Conservation (phyloP, 2,113 vertebrate genomes). For the Uropsilus gracilis region DNA sequence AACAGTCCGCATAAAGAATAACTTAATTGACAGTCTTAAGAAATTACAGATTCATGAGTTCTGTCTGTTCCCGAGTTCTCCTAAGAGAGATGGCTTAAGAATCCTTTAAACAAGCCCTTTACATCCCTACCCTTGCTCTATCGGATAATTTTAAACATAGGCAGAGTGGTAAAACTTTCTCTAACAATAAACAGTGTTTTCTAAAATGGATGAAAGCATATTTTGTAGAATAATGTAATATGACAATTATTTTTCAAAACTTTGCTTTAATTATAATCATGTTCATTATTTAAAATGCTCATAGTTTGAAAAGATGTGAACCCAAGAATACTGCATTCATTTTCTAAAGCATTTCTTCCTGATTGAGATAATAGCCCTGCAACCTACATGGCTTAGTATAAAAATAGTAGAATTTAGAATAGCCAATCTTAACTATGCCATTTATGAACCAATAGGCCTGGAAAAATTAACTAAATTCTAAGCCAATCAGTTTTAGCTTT, state of each 20-base stretch:
- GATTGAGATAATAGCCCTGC: neutral
- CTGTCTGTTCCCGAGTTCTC: neutral
- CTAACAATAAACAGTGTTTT: neutral
- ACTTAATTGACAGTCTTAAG: neutral
- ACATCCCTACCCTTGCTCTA: neutral
- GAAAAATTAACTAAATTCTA: neutral
- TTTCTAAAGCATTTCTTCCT: slow-evolving; percentile 35
- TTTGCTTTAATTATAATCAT: slow-evolving; percentile 58
- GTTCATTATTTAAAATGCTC: slow-evolving; percentile 31
- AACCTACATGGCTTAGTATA: neutral
- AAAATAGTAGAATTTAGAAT: neutral
- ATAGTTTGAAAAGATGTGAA: slow-evolving; percentile 43
- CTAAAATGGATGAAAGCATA: neutral
- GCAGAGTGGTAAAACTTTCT: neutral
- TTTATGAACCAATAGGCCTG: neutral
- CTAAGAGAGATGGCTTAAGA: neutral
- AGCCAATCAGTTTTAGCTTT: neutral
- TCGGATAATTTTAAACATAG: neutral
- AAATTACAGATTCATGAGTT: neutral
- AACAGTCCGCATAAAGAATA: neutral
- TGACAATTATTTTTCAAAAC: neutral
- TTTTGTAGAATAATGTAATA: slow-evolving; percentile 4
- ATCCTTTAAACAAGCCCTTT: neutral
- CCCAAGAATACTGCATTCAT: slow-evolving; percentile 25
- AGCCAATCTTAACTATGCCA: neutral